Percentiles rank a stretch among this genome's conserved stretches.
phyloP scores from a whole-genome alignment of 2,113 vertebrate species.

The Oreamnos americanus region DNA sequence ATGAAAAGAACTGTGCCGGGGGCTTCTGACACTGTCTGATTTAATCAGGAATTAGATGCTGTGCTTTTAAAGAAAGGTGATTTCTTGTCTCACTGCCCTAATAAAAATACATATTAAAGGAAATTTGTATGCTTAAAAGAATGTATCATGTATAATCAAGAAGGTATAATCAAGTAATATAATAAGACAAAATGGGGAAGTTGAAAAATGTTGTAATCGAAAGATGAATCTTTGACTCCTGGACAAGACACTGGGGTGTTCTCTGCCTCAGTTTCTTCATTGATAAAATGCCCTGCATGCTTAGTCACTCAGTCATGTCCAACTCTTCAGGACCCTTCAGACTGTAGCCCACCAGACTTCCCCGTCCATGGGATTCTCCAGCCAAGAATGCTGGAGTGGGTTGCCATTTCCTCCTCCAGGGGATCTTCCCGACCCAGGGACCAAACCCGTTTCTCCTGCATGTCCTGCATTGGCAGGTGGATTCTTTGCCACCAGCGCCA shows the following conservation, averaged over 20 bases:
- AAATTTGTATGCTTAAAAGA: not conserved
- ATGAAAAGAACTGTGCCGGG: not conserved
- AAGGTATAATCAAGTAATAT: not conserved
- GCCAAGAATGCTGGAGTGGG: not conserved
- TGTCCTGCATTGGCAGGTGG: not conserved
- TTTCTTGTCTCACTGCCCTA: not conserved
- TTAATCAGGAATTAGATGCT: not conserved
- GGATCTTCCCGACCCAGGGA: not conserved
- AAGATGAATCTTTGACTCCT: not conserved
- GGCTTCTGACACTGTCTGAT: not conserved
- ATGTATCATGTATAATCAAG: not conserved
- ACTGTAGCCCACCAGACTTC: not conserved
- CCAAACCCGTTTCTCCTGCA: accelerated
- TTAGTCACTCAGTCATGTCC: not conserved
- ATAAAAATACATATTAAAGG: not conserved
- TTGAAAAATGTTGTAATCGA: not conserved
- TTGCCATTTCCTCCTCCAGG: not conserved
- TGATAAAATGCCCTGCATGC: not conserved
- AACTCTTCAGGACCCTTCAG: not conserved
- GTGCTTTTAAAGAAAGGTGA: not conserved
- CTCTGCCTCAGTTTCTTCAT: not conserved
- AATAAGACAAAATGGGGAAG: not conserved
- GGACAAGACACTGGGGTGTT: not conserved
- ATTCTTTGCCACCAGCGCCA: not conserved
- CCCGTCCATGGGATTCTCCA: not conserved